Percentiles rank a stretch among this genome's conserved stretches.
Evolutionary conservation across 2,888 invertebrate species (phyloP).

Genomic region (Cecidostiba fungosa): DNA sequence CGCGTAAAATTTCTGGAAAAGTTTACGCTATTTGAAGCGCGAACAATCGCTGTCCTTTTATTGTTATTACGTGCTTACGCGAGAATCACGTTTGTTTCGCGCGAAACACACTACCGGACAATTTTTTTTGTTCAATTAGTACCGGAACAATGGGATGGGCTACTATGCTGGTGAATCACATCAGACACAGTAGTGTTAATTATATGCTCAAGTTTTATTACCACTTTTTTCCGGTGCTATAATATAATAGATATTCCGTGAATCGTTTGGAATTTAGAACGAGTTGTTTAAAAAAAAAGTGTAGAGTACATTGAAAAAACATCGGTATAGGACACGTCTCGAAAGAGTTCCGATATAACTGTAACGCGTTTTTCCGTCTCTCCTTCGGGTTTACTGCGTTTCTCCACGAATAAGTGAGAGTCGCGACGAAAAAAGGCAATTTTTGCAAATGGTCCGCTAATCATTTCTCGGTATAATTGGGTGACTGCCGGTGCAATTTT

Average conservation of each 20-base stretch:
- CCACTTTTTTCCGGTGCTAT: no score
- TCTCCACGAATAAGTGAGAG: not conserved
- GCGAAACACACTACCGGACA: not conserved
- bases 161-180: no score
- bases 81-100: not conserved
- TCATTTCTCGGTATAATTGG: slow-evolving; percentile 42
- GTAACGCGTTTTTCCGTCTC: not conserved
- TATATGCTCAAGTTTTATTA: not conserved
- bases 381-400: not conserved
- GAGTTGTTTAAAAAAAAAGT: not conserved
- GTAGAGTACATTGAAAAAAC: not conserved
- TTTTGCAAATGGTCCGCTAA: not conserved
- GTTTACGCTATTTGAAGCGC: not conserved
- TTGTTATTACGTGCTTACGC: slow-evolving; percentile 33
- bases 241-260: not conserved
- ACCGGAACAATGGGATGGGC: not conserved
- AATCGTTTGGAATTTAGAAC: not conserved
- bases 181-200: no score
- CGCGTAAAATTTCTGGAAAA: slow-evolving; percentile 45
- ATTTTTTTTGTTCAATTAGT: no score
- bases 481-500: slow-evolving; percentile 6
- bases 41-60: slow-evolving; percentile 44
- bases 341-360: not conserved
- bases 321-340: not conserved
- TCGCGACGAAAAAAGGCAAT: slow-evolving; percentile 8